Evolutionary conservation across 2,113 vertebrate genomes (phyloP), one percentile per base, ranked within the genome.

Genomic region (cattle (Bos taurus)): DNA sequence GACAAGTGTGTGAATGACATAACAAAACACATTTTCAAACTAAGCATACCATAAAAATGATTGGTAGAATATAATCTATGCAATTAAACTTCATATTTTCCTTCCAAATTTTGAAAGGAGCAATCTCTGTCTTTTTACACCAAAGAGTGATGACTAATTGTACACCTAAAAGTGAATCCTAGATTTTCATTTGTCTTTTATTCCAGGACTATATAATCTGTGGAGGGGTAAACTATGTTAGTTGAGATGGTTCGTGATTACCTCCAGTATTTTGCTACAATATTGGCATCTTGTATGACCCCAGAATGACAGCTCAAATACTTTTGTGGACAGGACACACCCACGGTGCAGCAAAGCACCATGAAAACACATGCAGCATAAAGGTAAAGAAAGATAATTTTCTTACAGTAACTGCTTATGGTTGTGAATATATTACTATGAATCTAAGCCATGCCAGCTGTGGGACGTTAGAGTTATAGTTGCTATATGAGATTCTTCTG

Each of bases 401-500:
- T 98, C 94, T 98, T 92, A 50, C 12, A 48, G 84, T 67, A 96
- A 92, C 59, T 94, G 94, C 97, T 98, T 95, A 92, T 33, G 33
- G 67, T 97, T 96, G 15, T 95, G 94, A 96, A 40, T 43, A 80
- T 59, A 62, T 64, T 90, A 12, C 78, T 59, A 16, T 59, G 86
- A 82, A 95, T 80, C 84, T 91, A 86, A 82, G 57, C 90, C 96
- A 90, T 8, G 23, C 28, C 21, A 95, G 95, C 96, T 82, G 83
- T 57, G 84, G 94, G 80, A 81, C 95, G 97, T 57, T 96, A 94
- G 48, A 93, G 90, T 87, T 83, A 48, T 97, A 97, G 97, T 97
- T 97, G 98, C 94, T 96, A 82, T 97, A 81, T 97, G 97, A 97
- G 92, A 97, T 96, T 98, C 74, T 98, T 98, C 96, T 88, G 86